A percentile compares a stretch with the other conserved stretches of the same genome.
Evolutionary conservation across 2,888 invertebrate species (phyloP).

Genomic region (Lacanobia oleracea): DNA sequence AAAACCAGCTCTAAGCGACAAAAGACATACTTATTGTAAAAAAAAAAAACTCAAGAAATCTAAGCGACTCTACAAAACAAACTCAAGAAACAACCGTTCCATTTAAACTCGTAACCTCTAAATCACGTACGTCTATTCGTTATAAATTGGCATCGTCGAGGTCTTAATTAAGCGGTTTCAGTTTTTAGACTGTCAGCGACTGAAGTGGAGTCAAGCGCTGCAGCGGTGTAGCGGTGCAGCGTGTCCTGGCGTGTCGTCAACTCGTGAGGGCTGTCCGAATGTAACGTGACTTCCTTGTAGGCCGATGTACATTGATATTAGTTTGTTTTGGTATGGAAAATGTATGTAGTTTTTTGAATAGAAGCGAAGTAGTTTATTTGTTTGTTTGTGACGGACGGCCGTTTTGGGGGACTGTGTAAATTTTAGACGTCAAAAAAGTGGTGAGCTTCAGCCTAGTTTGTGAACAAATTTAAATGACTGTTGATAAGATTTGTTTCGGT

Average conservation of each 20-base stretch:
- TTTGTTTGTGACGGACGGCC: no score
- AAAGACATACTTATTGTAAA: no score
- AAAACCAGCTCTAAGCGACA: no score
- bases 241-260: slow-evolving; percentile 31
- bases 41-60: background rate
- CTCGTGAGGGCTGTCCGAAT: slow-evolving; percentile 41
- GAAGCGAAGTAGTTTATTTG: background rate
- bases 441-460: no score
- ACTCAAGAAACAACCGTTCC: slow-evolving; percentile 15
- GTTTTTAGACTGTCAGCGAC: slow-evolving; percentile 52
- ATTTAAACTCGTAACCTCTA: slow-evolving; percentile 33
- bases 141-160: slow-evolving; percentile 53
- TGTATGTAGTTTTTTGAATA: background rate
- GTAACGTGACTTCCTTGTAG: slow-evolving; percentile 54
- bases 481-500: no score
- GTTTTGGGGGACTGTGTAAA: no score
- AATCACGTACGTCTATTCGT: slow-evolving; percentile 54
- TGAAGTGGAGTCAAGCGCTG: slow-evolving; percentile 8
- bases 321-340: slow-evolving; percentile 4
- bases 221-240: slow-evolving; percentile 16
- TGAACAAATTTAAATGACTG: no score
- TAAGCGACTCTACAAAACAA: slow-evolving; percentile 18
- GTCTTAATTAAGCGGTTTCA: slow-evolving; percentile 54
- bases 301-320: slow-evolving; percentile 29
- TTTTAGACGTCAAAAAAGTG: no score